Evolutionary conservation across 2,888 invertebrate genomes (phyloP), one percentile per base, ranked within the genome.

Genomic region (Trissoscelio sp.): DNA sequence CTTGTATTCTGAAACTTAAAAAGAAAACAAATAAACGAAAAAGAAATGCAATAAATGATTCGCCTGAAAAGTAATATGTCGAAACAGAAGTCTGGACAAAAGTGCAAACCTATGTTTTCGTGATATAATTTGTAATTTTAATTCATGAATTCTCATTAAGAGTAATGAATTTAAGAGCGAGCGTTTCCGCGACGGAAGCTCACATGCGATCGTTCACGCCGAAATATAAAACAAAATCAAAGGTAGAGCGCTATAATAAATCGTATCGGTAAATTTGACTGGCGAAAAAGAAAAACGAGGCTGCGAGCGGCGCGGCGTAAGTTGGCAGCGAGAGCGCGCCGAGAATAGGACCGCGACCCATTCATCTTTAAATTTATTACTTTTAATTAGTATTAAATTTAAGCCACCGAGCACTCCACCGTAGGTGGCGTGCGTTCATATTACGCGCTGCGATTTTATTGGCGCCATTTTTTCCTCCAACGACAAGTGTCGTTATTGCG

Each of bases 311-410:
- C 5, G 20, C 34, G 24, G 79, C 78, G 81, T 78, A 81, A 81
- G 73, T 74, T 81, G 81, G 81, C 81, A 69, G 78, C 78, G 34
- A 62, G 58, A 34, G 69, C 16, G 78, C 73, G 81, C 69, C 78
- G 37, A 82, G 83, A 87, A 86, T 86, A 87, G 86, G 84, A 87
- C 81, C 83, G 66, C 75, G 60, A 62, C 42, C 72, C 75, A 72
- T 81, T 81, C 72, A 67, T 81, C 81, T 81, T 77, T 20, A 37
- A 86, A 88, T 87, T 88, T 88, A 88, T 88, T 88, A 86, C 88
- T 88, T 88, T 88, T 88, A 88, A 88, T 88, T 88, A 88, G 86
- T 88, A 87, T 88, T 88, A 88, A 87, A 88, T 88, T 87, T 84
- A 85, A 87, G 83, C 85, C 84, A 83, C 84, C 78, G 74, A 75